Percentiles rank a stretch among this genome's conserved stretches.
phyloP scores from a whole-genome alignment of 2,113 vertebrate genomes.

The Phalacrocorax aristotelis region DNA sequence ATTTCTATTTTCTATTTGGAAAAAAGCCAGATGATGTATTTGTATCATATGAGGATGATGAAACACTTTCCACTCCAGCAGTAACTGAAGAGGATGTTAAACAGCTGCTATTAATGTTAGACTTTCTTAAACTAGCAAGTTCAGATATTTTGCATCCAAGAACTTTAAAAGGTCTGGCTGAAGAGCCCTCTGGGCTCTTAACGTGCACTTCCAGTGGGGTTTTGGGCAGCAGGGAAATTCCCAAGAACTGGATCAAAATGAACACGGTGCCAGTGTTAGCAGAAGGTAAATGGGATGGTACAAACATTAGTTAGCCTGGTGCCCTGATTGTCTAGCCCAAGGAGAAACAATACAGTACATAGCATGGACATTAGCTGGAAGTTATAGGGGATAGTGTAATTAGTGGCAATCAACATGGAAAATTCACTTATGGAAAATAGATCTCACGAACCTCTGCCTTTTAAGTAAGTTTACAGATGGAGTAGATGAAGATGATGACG shows the following conservation, averaged over 20 bases:
- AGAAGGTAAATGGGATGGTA: not conserved
- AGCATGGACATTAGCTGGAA: not conserved
- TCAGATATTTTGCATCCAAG: slow-evolving; percentile 48
- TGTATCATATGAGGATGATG: slow-evolving; percentile 60
- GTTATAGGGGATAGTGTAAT: not conserved
- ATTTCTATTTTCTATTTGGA: slow-evolving; percentile 35
- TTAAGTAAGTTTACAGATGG: slow-evolving; percentile 37
- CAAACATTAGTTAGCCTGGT: not conserved
- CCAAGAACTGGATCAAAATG: not conserved
- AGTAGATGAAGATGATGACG: not conserved
- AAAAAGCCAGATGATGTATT: slow-evolving; percentile 40
- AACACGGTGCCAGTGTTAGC: not conserved
- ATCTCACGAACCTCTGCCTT: not conserved
- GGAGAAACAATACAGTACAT: not conserved
- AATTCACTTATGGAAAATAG: slow-evolving; percentile 23
- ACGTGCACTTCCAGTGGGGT: not conserved
- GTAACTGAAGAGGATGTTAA: slow-evolving; percentile 56
- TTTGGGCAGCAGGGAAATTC: not conserved
- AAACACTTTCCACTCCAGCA: slow-evolving; percentile 57
- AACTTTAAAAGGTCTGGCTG: slow-evolving; percentile 20
- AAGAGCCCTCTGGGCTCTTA: slow-evolving; percentile 11
- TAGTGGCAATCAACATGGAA: slow-evolving; percentile 39
- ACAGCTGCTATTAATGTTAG: slow-evolving; percentile 64
- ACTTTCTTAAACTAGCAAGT: slow-evolving; percentile 41
- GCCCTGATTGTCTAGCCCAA: not conserved